These are phyloP conservation scores for Gonioctena quinquepunctata DNA, from an alignment of 1,140 invertebrate species.

Conservation along the genomic window DNA sequence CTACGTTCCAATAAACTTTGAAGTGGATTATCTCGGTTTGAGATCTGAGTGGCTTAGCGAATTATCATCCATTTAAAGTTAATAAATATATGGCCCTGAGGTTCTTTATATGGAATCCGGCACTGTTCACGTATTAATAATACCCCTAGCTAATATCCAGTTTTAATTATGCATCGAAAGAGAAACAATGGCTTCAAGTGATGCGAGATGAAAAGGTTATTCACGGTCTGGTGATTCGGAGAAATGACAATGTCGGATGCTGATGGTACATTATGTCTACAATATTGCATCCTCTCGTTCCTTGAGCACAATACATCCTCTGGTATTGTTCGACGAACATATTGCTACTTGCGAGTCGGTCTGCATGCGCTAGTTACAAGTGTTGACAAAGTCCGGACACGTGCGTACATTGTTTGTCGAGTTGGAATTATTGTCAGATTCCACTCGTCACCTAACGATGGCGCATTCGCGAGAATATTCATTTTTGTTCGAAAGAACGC, in stretches of 20 bases:
- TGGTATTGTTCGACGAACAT: slow-evolving; percentile 41
- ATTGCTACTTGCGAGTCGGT: slow-evolving; percentile 43
- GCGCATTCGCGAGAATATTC: too few species aligned
- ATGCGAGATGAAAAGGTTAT: slow-evolving; percentile 29
- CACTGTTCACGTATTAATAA: not conserved
- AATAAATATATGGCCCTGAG: too few species aligned
- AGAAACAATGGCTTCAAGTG: slow-evolving; percentile 26
- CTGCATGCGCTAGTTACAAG: slow-evolving; percentile 36
- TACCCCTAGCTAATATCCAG: slow-evolving; percentile 7
- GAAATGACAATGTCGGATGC: slow-evolving; percentile 34
- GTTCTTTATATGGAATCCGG: too few species aligned
- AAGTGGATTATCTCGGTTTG: too few species aligned
- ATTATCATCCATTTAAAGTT: too few species aligned
- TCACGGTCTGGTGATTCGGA: slow-evolving; percentile 24
- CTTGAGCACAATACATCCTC: slow-evolving; percentile 39
- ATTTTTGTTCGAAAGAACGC: too few species aligned
- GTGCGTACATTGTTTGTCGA: slow-evolving; percentile 30
- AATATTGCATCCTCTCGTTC: slow-evolving; percentile 44
- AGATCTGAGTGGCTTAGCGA: too few species aligned
- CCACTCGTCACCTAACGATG: too few species aligned
- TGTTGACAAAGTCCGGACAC: slow-evolving; percentile 34
- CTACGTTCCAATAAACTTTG: too few species aligned
- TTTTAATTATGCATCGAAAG: slow-evolving; percentile 24
- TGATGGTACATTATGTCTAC: slow-evolving; percentile 39
- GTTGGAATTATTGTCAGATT: slow-evolving; percentile 12